Evolutionary conservation across 1,140 invertebrate species (phyloP).

Genomic region (Eriosoma lanigerum): DNA sequence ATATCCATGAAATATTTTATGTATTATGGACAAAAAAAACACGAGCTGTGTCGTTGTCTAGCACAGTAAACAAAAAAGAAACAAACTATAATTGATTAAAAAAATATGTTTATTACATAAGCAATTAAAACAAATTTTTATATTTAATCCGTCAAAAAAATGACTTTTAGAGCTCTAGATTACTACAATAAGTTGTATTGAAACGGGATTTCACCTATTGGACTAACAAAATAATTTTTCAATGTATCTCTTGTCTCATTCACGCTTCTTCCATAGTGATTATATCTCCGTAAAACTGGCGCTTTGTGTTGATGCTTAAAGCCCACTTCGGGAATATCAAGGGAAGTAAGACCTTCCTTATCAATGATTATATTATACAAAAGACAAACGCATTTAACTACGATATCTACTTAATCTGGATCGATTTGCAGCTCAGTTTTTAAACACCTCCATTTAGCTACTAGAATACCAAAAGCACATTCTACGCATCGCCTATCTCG

Average conservation of each 20-base stretch:
- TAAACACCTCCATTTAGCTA: not conserved
- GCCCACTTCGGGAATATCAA: conserved; percentile 1
- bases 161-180: too few species aligned
- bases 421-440: conserved; percentile 54
- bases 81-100: too few species aligned
- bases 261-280: not conserved
- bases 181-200: too few species aligned
- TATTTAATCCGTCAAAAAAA: too few species aligned
- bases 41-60: too few species aligned
- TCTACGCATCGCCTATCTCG: conserved; percentile 56
- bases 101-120: too few species aligned
- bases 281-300: conserved; percentile 16
- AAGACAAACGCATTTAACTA: conserved; percentile 52
- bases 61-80: too few species aligned
- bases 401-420: conserved; percentile 51
- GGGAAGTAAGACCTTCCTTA: not conserved
- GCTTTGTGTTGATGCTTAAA: not conserved
- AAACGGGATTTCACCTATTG: too few species aligned
- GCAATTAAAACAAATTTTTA: too few species aligned
- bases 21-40: too few species aligned
- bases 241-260: not conserved
- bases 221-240: conserved; percentile 19
- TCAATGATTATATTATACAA: not conserved
- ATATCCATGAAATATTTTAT: too few species aligned
- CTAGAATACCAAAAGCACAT: conserved; percentile 60